phyloP scores from a whole-genome alignment of 2,797 vertebrate genomes.

The Limnodromus scolopaceus region DNA sequence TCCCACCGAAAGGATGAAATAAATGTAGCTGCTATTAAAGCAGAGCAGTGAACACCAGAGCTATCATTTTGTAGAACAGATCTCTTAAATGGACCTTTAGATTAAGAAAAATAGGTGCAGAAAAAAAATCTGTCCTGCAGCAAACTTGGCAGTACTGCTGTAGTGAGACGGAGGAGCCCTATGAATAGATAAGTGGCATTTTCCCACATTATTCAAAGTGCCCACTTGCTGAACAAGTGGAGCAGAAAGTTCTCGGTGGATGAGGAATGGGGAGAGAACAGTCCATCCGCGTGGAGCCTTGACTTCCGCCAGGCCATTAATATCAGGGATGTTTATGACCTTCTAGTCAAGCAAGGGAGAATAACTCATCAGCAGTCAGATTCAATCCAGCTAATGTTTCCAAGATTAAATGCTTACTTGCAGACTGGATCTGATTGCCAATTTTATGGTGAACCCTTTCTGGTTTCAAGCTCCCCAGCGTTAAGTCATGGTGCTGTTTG shows the following conservation, averaged over 20 bases:
- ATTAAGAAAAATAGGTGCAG: constrained; percentile 41
- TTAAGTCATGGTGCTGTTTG: not conserved
- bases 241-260: constrained; percentile 42
- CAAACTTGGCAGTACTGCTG: not conserved
- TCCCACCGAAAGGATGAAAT: constrained; percentile 19
- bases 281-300: constrained; percentile 15
- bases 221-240: constrained; percentile 42
- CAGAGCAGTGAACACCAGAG: constrained; percentile 9
- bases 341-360: constrained; percentile 41
- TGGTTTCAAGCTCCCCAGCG: not conserved
- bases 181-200: constrained; percentile 38
- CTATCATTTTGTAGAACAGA: constrained; percentile 5
- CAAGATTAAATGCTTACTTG: constrained; percentile 12
- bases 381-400: constrained; percentile 12
- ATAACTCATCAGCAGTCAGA: constrained; percentile 46
- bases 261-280: constrained; percentile 36
- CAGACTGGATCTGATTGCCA: not conserved
- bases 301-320: constrained; percentile 33
- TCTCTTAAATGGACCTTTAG: constrained; percentile 12
- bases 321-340: constrained; percentile 42
- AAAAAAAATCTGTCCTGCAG: constrained; percentile 47
- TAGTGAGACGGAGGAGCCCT: not conserved
- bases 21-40: constrained; percentile 17
- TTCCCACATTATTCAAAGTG: constrained; percentile 56
- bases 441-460: not conserved